Base-by-base conservation (phyloP, 1,140 invertebrate genomes). In the Hestina assimilis region DNA sequence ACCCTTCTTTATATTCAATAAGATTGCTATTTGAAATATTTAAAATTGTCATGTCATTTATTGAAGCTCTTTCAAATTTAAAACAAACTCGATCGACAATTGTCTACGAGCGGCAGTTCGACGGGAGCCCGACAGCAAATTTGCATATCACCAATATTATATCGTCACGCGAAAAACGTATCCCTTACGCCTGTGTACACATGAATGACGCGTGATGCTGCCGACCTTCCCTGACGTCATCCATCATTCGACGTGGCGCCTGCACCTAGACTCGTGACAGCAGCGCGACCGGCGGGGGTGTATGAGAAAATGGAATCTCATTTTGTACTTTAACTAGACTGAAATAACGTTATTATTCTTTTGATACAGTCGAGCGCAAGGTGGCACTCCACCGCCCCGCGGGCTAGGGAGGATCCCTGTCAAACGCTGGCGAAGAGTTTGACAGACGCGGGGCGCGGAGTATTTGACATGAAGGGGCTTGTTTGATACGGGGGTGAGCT, bases 381-480 rank as follows among this genome's bases (percentile, higher is more conserved):
- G 80, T 81, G 79, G 82, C 75, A 73, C 69, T 76, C 75, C 70
- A 79, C 79, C 80, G 66, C 77, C 82, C 75, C 77, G 72, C 77
- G 70, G 65, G 75, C 72, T 72, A 80, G 84, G 84, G 84, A 82
- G 83, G 83, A 83, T 84, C 83, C 83, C 77, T 88, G 84, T 88
- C 84, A 88, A 88, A 88, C 82, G 79, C 75, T 86, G 81, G 75
- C 79, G 84, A 86, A 88, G 84, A 88, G 84, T 88, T 88, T 88
- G 84, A 88, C 84, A 88, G 84, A 83, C 83, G 81, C 83, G 81
- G 84, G 83, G 84, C 75, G 81, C 75, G 81, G 83, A 88, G 84
- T 86, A 82, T 88, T 88, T 88, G 84, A 88, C 84, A 85, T 88
- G 85, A 86, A 87, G 85, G 85, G 85, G 85, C 85, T 85, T 86